Base-by-base conservation (phyloP, 1,140 invertebrate genomes). In the Agrypnia vestita region DNA sequence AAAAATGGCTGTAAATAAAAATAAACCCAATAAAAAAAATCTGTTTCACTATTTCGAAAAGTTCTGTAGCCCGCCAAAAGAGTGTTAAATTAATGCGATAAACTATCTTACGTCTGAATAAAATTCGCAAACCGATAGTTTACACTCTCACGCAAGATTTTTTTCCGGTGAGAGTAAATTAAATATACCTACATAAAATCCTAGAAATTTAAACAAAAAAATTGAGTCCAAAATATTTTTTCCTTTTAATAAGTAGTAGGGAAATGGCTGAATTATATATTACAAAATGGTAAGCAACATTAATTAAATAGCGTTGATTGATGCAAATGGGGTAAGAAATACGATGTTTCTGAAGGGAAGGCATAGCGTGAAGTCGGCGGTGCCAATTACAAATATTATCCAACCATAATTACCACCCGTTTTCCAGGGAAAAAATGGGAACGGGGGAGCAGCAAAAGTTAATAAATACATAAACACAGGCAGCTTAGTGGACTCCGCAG, bases 391-490 rank as follows among this genome's bases (percentile, higher is more conserved):
- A 78, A 73, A 69, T 71, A 78, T 78, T 78, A 78, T 72, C 67
- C 69, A 73, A 78, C 71, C 55, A 35, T 80, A 80, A 80, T 80
- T 80, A 75, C 78, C 61, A 44, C 73, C 56, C 19, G 55, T 56
- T 75, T 80, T 62, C 71, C 19, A 74, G 35, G 62, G 71, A 75
- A 49, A 55, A 49, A 56, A 75, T 19, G 69, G 69, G 75, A 79
- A 75, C 73, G 71, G 56, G 55, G 67, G 25, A 44, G 59, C 15
- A 75, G 69, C 59, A 69, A 80, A 80, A 35, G 67, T 43, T 79
- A 74, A 79, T 79, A 79, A 79, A 79, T 79, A 79, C 78, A 79
- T 79, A 79, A 74, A 79, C 71, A 79, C 46, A 55, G 51, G 74
- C 17, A 73, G 64, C 15, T 59, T 53, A 35, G 17, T 49, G 62